Percentiles rank a stretch among this genome's conserved stretches.
Conservation (phyloP, 2,888 invertebrate genomes). For the Fragum sueziense region DNA sequence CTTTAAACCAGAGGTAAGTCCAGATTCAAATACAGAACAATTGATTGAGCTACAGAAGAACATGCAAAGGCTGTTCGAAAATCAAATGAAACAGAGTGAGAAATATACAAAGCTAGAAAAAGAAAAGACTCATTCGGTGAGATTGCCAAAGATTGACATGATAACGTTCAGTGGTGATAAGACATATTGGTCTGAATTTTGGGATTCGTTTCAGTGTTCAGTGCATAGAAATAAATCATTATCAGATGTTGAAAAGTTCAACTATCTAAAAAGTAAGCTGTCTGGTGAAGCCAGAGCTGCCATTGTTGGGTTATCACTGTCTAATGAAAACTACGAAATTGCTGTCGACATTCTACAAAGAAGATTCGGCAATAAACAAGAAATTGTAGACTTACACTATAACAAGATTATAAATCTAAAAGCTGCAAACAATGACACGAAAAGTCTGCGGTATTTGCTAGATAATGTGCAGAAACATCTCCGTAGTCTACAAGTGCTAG, state of each 20-base stretch:
- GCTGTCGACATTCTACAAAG: slow-evolving; percentile 31
- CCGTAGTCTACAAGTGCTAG: slow-evolving; percentile 30
- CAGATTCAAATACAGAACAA: background rate
- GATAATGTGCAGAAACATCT: slow-evolving; percentile 33
- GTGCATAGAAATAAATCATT: slow-evolving; percentile 36
- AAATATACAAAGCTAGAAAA: background rate
- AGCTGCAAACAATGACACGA: background rate
- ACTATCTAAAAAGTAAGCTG: slow-evolving; percentile 38
- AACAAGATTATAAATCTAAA: slow-evolving; percentile 33
- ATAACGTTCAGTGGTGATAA: slow-evolving; percentile 22
- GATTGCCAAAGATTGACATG: slow-evolving; percentile 17
- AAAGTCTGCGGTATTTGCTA: slow-evolving; percentile 11
- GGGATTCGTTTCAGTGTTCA: slow-evolving; percentile 41
- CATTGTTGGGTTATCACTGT: slow-evolving; percentile 34
- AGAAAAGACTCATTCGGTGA: background rate
- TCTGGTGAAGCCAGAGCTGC: slow-evolving; percentile 30
- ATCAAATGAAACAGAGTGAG: slow-evolving; percentile 17
- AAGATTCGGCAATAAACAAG: slow-evolving; percentile 40
- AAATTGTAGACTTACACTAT: slow-evolving; percentile 47
- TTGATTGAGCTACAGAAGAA: slow-evolving; percentile 3
- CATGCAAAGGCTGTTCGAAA: background rate
- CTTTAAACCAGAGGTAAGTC: background rate
- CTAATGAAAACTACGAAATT: slow-evolving; percentile 43
- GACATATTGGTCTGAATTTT: slow-evolving; percentile 13
- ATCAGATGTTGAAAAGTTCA: slow-evolving; percentile 44